Conservation (phyloP, 1,140 invertebrate genomes). For the Drosophila nebulosa region DNA sequence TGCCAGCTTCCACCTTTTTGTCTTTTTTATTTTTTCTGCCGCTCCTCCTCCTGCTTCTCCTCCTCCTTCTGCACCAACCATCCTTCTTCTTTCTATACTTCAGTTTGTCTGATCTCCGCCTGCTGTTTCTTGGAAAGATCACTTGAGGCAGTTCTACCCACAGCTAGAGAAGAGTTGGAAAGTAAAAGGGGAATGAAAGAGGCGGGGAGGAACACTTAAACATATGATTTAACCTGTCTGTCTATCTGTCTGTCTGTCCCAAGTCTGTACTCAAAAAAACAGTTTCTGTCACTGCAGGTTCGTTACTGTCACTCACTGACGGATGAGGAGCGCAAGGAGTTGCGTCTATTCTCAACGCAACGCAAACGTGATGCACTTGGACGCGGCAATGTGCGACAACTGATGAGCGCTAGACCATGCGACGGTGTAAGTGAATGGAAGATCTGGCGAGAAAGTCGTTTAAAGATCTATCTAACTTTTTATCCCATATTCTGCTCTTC, state of each 20-base stretch:
- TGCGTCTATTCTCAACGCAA: constrained; percentile 94
- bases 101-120: constrained; percentile 47
- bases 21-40: constrained; percentile 24
- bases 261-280: constrained; percentile 9
- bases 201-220: constrained; percentile 40
- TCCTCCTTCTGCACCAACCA: constrained; percentile 24
- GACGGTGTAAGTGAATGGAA: constrained; percentile 85
- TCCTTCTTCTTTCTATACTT: constrained; percentile 3
- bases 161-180: constrained; percentile 25
- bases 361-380: constrained; percentile 96
- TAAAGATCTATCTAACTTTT: not conserved
- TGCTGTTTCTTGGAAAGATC: constrained; percentile 70
- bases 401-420: constrained; percentile 87
- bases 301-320: constrained; percentile 96
- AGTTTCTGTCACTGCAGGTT: constrained; percentile 83
- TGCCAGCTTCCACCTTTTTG: constrained; percentile 47
- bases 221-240: constrained; percentile 80
- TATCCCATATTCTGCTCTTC: no score
- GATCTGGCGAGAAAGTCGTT: not conserved
- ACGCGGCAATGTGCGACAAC: constrained; percentile 92
- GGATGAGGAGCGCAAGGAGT: constrained; percentile 95
- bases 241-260: no score
- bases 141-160: constrained; percentile 29
- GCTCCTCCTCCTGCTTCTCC: no score
- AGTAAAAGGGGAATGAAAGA: constrained; percentile 10